These are phyloP conservation scores for Campoletis sonorensis DNA, from an alignment of 1,140 invertebrate genomes.

Conservation along the genomic window DNA sequence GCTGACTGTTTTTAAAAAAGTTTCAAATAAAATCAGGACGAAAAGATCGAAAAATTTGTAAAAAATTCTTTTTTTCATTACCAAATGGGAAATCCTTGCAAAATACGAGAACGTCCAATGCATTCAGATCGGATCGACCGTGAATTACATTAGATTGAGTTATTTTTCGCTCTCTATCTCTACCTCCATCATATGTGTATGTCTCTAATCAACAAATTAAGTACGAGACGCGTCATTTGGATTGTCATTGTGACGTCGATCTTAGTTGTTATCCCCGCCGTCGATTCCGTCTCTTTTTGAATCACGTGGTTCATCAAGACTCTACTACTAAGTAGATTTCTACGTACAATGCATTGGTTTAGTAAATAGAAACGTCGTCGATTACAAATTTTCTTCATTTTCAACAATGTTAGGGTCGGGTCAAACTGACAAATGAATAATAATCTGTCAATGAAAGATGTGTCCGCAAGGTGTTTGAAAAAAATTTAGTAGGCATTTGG, in stretches of 20 bases:
- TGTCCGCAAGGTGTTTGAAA: too few relatives aligned
- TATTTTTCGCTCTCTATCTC: neutral
- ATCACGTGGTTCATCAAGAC: neutral
- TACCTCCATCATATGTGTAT: neutral
- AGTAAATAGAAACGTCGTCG: neutral
- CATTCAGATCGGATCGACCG: neutral
- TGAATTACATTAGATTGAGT: conserved; percentile 13
- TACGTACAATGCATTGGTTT: neutral
- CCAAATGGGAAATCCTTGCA: neutral
- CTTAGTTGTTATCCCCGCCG: neutral
- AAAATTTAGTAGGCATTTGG: too few relatives aligned
- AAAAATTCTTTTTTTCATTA: neutral
- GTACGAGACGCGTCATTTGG: conserved; percentile 2
- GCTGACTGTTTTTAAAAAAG: too few relatives aligned
- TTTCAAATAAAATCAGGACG: too few relatives aligned
- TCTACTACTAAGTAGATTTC: conserved; percentile 7
- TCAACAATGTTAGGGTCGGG: neutral
- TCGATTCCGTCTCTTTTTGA: neutral
- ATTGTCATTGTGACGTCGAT: conserved; percentile 2
- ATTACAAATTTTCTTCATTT: neutral
- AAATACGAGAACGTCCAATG: neutral
- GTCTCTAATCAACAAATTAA: conserved; percentile 6
- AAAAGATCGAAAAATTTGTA: neutral
- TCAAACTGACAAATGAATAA: too few relatives aligned
- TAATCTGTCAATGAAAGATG: too few relatives aligned